Evolutionary conservation across 2,797 vertebrate genomes (phyloP).

Genomic region (Silurus lanzhouensis): DNA sequence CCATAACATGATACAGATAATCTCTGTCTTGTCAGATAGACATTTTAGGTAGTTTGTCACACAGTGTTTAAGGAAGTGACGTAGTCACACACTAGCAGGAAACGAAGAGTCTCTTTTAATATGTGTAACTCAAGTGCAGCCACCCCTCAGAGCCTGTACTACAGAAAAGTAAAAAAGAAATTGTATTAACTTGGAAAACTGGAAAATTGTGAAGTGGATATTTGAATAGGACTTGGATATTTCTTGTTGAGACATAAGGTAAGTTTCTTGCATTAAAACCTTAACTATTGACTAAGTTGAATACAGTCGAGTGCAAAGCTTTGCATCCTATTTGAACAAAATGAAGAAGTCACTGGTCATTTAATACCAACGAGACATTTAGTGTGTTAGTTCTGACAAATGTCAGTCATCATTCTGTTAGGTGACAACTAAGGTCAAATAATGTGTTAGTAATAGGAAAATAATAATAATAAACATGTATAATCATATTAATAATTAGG

Average conservation of each 20-base stretch:
- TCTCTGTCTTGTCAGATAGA: constrained; percentile 34
- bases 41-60: constrained; percentile 30
- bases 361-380: not conserved
- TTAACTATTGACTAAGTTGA: not conserved
- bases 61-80: constrained; percentile 77
- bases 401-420: not conserved
- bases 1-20: constrained; percentile 14
- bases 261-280: not conserved
- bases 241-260: constrained; percentile 20
- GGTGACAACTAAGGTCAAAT: not conserved
- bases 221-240: constrained; percentile 15
- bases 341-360: not conserved
- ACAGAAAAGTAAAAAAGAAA: not conserved
- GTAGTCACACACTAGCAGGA: constrained; percentile 74
- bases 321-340: not conserved
- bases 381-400: not conserved
- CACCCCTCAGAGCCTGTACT: constrained; percentile 4
- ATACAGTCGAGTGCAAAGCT: not conserved
- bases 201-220: not conserved
- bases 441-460: not conserved
- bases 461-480: too few relatives aligned
- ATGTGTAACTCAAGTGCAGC: constrained; percentile 47
- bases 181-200: not conserved
- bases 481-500: not conserved
- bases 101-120: constrained; percentile 75